Evolutionary conservation across 2,113 vertebrate species (phyloP).

Genomic region (Nematolebias whitei): DNA sequence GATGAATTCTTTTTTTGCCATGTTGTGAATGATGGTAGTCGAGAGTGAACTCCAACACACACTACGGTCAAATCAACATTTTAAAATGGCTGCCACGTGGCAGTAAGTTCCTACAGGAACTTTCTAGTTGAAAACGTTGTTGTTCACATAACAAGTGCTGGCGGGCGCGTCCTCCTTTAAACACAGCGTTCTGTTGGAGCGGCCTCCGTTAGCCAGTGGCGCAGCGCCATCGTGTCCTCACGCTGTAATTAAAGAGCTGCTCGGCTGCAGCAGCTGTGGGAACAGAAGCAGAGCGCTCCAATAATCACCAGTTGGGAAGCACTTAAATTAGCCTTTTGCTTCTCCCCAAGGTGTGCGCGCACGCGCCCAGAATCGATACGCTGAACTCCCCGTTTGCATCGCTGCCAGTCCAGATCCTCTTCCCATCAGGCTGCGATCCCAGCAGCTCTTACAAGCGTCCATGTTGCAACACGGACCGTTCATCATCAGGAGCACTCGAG

Average conservation of each 20-base stretch:
- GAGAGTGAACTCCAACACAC: no score
- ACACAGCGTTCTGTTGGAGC: conserved; percentile 22
- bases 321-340: conserved; percentile 78
- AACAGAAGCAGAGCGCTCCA: conserved; percentile 75
- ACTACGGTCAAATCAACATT: no score
- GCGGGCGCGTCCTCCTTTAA: conserved; percentile 5
- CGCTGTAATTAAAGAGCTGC: conserved; percentile 78
- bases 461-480: no score
- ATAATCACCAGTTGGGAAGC: conserved; percentile 80
- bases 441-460: no score
- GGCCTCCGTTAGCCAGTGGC: no score
- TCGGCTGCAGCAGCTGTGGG: conserved; percentile 78
- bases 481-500: no score
- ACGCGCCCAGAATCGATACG: conserved; percentile 60
- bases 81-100: no score
- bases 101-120: no score
- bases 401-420: conserved; percentile 55
- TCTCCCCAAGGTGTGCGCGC: conserved; percentile 63
- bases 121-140: conserved; percentile 47
- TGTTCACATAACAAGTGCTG: conserved; percentile 41
- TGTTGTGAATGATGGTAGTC: no score
- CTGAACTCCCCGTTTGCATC: conserved; percentile 52
- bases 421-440: no score
- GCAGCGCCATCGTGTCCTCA: conserved; percentile 48
- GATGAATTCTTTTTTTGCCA: no score